Evolutionary conservation across 2,797 vertebrate species (phyloP), one percentile per base, ranked within the genome.

Genomic region (Vireo griseus): DNA sequence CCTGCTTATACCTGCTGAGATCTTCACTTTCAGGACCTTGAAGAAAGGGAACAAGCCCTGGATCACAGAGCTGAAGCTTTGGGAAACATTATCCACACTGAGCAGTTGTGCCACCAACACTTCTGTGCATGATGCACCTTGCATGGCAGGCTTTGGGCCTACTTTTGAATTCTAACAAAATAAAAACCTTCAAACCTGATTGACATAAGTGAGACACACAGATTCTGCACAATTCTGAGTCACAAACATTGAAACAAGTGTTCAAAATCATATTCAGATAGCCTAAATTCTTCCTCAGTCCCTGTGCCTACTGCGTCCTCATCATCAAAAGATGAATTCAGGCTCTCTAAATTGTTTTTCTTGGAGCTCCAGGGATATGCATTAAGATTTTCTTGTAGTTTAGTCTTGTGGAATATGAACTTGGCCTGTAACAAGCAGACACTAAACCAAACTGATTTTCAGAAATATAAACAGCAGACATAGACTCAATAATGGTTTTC

Each of bases 51-150:
- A 50, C 51, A 86, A 82, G 54, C 11, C 24, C 61, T 51, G 9
- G 47, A 50, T 65, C 50, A 59, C 47, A 85, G 35, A 74, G 50
- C 16, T 67, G 50, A 87, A 66, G 16, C 39, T 82, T 74, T 11
- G 24, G 44, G 63, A 94, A 69, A 25, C 44, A 40, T 29, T 51
- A 81, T 21, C 68, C 40, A 59, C 0, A 1, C 45, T 54, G 28
- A 78, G 55, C 2, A 5, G 44, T 0, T 39, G 18, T 37, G 57
- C 16, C 54, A 78, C n/a, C 47, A 69, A 63, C 0, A 6, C 10
- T 54, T 54, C 16, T 47, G 52, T 35, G 45, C 0, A 0, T 3
- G 1, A 28, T 4, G 16, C 6, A 8, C 28, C 26, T 55, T 42
- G 68, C 11, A 9, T 7, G 7, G 21, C 7, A 48, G 39, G 21